phyloP scores from a whole-genome alignment of 92 coral and sea anemone species.

The Palythoa grandiflora region DNA sequence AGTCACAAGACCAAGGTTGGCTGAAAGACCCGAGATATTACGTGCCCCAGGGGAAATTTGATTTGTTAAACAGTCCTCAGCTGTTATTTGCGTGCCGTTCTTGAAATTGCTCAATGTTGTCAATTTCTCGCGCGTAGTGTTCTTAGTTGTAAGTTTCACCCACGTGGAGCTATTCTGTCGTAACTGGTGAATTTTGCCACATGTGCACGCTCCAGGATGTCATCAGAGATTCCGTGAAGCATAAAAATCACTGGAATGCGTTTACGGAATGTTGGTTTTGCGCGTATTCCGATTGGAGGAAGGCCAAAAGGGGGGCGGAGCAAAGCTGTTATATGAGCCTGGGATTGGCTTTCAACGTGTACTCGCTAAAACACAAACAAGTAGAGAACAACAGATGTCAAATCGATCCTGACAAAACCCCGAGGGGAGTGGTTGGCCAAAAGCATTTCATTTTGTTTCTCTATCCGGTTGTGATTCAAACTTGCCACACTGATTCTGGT shows the following conservation, averaged over 20 bases:
- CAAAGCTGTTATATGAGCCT: conserved; percentile 52
- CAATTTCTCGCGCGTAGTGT: conserved; percentile 7
- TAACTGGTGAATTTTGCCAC: conserved; percentile 86
- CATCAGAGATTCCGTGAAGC: conserved; percentile 84
- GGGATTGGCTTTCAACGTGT: conserved; percentile 82
- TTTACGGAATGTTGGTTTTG: conserved; percentile 74
- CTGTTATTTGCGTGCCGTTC: conserved; percentile 6
- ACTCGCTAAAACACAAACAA: conserved; percentile 93
- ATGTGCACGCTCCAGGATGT: conserved; percentile 76
- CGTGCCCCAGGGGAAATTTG: conserved; percentile 42
- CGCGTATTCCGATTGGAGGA: conserved; percentile 74
- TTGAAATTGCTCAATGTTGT: neutral
- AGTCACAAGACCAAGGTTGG: conserved; percentile 40
- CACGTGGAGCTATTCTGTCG: conserved; percentile 79
- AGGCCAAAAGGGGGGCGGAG: conserved; percentile 76
- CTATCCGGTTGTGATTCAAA: conserved; percentile 95
- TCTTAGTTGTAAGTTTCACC: conserved; percentile 56
- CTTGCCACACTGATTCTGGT: conserved; percentile 94
- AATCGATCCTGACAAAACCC: conserved; percentile 61
- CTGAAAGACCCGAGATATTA: conserved; percentile 11
- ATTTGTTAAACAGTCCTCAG: conserved; percentile 15
- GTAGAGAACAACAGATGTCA: conserved; percentile 89
- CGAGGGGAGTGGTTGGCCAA: conserved; percentile 97
- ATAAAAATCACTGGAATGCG: conserved; percentile 84
- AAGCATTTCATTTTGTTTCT: conserved; percentile 90